Percentiles rank a stretch among this genome's conserved stretches.
Evolutionary conservation across 2,113 vertebrate genomes (phyloP).

Genomic region (Rhynchopsitta pachyrhyncha): DNA sequence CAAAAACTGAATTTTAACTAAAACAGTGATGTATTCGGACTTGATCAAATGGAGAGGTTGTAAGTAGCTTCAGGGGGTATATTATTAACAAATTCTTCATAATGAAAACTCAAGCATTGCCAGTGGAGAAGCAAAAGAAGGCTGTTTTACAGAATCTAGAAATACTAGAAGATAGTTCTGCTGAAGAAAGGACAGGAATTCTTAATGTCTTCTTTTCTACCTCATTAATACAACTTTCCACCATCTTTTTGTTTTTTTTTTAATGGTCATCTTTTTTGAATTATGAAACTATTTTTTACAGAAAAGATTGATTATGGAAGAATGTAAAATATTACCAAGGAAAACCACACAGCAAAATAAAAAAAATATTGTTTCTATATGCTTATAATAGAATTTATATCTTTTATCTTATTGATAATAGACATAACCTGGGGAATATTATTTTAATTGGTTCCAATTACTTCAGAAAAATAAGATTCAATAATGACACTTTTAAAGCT

Average conservation of each 20-base stretch:
- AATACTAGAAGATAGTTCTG: not conserved
- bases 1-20: conserved; percentile 21
- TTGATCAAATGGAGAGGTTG: not conserved
- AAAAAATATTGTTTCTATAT: not conserved
- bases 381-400: not conserved
- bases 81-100: not conserved
- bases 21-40: not conserved
- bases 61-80: not conserved
- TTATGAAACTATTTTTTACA: not conserved
- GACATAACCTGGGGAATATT: not conserved
- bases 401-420: not conserved
- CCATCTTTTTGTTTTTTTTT: not conserved
- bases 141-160: not conserved
- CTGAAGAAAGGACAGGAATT: not conserved
- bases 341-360: not conserved
- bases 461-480: not conserved
- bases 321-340: not conserved
- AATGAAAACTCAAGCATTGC: not conserved
- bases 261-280: not conserved
- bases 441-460: not conserved
- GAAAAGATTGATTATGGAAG: not conserved
- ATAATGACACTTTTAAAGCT: not conserved
- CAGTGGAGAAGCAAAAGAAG: not conserved
- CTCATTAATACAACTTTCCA: not conserved
- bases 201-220: not conserved